A percentile compares a stretch with the other conserved stretches of the same genome.
Conservation (phyloP, 2,113 vertebrate species). For the Xenotilapia longispinis region DNA sequence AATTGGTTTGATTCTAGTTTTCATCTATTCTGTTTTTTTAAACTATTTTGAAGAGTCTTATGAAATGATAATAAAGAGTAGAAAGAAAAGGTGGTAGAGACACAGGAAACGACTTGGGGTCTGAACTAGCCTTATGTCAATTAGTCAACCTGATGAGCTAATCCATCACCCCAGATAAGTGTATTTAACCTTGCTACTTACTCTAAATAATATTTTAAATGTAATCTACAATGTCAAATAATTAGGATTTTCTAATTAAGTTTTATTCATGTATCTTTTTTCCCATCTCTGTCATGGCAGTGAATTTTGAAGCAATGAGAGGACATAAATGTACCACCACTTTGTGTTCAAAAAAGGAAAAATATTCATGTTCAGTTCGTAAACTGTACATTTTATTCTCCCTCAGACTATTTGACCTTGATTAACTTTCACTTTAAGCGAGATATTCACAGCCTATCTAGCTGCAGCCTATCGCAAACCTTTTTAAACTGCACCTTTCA, state of each 20-base stretch:
- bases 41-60: background rate
- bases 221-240: background rate
- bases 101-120: background rate
- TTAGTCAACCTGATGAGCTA: background rate
- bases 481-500: background rate
- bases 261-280: background rate
- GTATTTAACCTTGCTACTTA: background rate
- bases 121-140: background rate
- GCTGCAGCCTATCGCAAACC: background rate
- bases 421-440: background rate
- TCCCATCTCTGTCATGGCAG: background rate
- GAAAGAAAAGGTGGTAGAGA: background rate
- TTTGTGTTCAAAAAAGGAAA: background rate
- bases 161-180: background rate
- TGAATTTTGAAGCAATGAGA: background rate
- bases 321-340: background rate
- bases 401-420: background rate
- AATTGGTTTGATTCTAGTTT: background rate
- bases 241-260: background rate
- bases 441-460: background rate
- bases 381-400: background rate
- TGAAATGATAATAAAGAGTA: background rate
- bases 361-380: background rate
- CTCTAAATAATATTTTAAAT: background rate
- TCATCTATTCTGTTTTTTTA: background rate